phyloP scores from a whole-genome alignment of 2,113 vertebrate species.

The Boleophthalmus pectinirostris region DNA sequence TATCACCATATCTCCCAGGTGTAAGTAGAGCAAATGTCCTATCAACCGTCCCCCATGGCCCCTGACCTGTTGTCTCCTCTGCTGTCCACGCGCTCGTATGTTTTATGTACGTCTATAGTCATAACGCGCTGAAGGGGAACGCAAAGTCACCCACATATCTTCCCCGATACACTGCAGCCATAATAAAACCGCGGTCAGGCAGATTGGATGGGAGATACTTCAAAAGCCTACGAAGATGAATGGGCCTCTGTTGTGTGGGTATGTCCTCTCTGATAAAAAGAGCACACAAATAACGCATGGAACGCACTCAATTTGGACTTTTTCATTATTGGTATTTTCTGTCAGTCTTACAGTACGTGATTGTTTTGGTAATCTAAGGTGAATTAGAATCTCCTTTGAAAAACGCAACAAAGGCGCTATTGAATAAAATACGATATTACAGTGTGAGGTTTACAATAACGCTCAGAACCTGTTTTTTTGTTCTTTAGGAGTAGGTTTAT shows the following conservation, averaged over 20 bases:
- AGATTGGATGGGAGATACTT: slow-evolving; percentile 44
- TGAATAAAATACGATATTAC: slow-evolving; percentile 29
- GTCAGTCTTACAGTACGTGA: slow-evolving; percentile 22
- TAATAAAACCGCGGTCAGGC: slow-evolving; percentile 41
- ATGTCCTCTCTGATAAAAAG: slow-evolving; percentile 36
- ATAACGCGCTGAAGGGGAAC: slow-evolving; percentile 36
- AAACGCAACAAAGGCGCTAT: slow-evolving; percentile 8
- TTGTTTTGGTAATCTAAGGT: slow-evolving; percentile 32
- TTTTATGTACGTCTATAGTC: slow-evolving; percentile 14
- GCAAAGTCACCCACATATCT: slow-evolving; percentile 40
- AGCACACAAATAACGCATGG: slow-evolving; percentile 21
- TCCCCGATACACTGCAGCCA: slow-evolving; percentile 23
- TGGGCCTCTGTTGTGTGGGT: slow-evolving; percentile 19
- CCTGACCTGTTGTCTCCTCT: slow-evolving; percentile 48
- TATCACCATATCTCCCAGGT: no score
- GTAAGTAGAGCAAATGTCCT: not conserved
- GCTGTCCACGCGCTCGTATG: not conserved
- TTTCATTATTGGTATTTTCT: slow-evolving; percentile 9
- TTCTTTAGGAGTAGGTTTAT: not conserved
- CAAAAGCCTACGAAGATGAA: slow-evolving; percentile 48
- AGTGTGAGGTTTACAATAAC: slow-evolving; percentile 17
- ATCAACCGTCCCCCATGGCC: slow-evolving; percentile 60
- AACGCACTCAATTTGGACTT: slow-evolving; percentile 11
- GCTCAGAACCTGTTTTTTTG: slow-evolving; percentile 20
- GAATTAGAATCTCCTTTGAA: slow-evolving; percentile 27